Evolutionary conservation across 1,140 invertebrate genomes (phyloP).

Genomic region (Popillia japonica): DNA sequence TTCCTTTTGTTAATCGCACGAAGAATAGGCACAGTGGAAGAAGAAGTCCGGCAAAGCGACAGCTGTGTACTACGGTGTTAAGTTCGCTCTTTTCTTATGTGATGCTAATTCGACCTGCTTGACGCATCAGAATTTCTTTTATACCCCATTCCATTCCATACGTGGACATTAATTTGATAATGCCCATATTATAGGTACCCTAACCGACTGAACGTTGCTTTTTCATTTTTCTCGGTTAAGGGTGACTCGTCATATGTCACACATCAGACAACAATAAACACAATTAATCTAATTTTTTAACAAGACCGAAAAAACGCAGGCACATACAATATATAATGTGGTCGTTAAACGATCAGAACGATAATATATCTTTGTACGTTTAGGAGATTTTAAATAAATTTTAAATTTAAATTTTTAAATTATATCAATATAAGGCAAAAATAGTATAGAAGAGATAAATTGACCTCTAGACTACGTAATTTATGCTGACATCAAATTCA

Average conservation of each 20-base stretch:
- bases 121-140: constrained; percentile 11
- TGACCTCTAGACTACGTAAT: no score
- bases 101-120: constrained; percentile 30
- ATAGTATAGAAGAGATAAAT: no score
- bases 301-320: background rate
- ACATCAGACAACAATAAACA: constrained; percentile 17
- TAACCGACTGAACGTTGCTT: constrained; percentile 3
- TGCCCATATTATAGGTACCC: constrained; percentile 15
- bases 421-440: no score
- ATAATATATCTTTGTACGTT: no score
- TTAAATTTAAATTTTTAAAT: no score
- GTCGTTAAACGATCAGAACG: no score
- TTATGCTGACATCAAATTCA: no score
- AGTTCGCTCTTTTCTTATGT: constrained; percentile 17
- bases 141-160: background rate
- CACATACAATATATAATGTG: no score
- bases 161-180: constrained; percentile 35
- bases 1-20: background rate
- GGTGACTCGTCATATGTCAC: constrained; percentile 32
- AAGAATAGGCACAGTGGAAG: background rate
- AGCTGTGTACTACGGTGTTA: constrained; percentile 17
- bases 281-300: constrained; percentile 33
- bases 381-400: no score
- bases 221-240: background rate
- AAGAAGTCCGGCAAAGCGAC: constrained; percentile 7